Conservation (phyloP, 1,140 invertebrate genomes). For the roundworm (Caenorhabditis elegans) region WBcel235 BX284604.4:1388501-1389000, state of each 20-base stretch:
- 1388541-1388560: too few relatives aligned
- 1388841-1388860: not conserved
- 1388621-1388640: not conserved
- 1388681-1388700: not conserved
- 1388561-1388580: too few relatives aligned
- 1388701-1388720: not conserved
- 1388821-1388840: not conserved
- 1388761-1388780: not conserved
- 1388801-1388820: not conserved
- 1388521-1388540: too few relatives aligned
- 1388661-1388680: not conserved
- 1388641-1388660: not conserved
- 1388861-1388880: not conserved
- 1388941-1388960: not conserved
- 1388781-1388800: too few relatives aligned
- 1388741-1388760: not conserved
- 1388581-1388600: too few relatives aligned
- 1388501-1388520: too few relatives aligned
- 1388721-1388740: too few relatives aligned
- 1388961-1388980: too few relatives aligned
- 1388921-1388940: not conserved
- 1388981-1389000: too few relatives aligned
- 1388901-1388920: not conserved
- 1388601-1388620: not conserved
- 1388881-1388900: not conserved